phyloP scores from a whole-genome alignment of 2,888 invertebrate species.

The Leucophenga montana region DNA sequence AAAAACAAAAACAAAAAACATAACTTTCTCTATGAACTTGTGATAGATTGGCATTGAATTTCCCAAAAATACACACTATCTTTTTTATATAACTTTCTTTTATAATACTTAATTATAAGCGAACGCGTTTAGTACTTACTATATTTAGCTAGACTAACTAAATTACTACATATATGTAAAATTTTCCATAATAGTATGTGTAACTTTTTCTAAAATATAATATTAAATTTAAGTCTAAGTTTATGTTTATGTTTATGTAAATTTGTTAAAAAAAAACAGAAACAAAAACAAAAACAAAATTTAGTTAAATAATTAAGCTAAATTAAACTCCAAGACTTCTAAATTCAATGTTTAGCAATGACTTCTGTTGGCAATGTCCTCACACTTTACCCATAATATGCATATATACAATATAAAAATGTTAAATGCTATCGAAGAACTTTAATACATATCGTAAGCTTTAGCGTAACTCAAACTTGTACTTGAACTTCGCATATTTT shows the following conservation, averaged over 20 bases:
- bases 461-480: not conserved
- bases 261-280: no score
- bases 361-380: slow-evolving; percentile 17
- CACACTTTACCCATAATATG: not conserved
- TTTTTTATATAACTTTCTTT: slow-evolving; percentile 18
- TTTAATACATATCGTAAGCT: slow-evolving; percentile 25
- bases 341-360: slow-evolving; percentile 21
- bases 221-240: slow-evolving; percentile 25
- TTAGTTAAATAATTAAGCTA: no score
- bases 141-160: not conserved
- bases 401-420: not conserved
- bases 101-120: not conserved
- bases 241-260: not conserved
- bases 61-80: slow-evolving; percentile 19
- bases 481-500: slow-evolving; percentile 16
- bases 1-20: not conserved
- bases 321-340: slow-evolving; percentile 8
- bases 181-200: slow-evolving; percentile 28
- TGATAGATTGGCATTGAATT: slow-evolving; percentile 59
- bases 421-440: slow-evolving; percentile 2
- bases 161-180: slow-evolving; percentile 32
- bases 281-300: no score
- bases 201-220: slow-evolving; percentile 11
- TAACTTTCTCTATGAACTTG: slow-evolving; percentile 46
- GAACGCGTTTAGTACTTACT: no score